phyloP scores from a whole-genome alignment of 2,113 vertebrate genomes.

The Cranoglanis bouderius region DNA sequence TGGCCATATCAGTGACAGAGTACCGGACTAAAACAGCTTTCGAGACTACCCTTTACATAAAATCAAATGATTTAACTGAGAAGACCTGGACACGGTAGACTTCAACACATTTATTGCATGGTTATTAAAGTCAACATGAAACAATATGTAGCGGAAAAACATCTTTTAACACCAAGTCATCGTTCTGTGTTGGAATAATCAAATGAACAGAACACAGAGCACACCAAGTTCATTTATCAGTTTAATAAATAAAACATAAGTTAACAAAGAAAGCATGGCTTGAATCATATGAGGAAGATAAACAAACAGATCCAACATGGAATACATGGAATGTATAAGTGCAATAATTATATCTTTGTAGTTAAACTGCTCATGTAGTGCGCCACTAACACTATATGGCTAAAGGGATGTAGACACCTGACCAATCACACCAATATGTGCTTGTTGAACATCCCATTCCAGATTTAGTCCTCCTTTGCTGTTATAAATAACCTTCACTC shows the following conservation, averaged over 20 bases:
- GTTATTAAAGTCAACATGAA: slow-evolving; percentile 52
- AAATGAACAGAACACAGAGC: slow-evolving; percentile 49
- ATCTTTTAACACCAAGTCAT: slow-evolving; percentile 59
- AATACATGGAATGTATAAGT: slow-evolving; percentile 19
- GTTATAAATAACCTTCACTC: background rate
- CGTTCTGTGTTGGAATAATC: slow-evolving; percentile 58
- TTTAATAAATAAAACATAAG: slow-evolving; percentile 58
- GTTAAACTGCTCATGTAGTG: background rate
- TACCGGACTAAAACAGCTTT: background rate
- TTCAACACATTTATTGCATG: slow-evolving; percentile 67
- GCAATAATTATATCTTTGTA: background rate
- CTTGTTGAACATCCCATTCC: background rate
- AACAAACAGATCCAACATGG: background rate
- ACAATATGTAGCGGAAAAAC: slow-evolving; percentile 38
- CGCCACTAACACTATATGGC: background rate
- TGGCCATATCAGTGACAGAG: background rate
- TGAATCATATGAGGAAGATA: background rate
- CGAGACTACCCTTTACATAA: background rate
- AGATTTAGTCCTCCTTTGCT: background rate
- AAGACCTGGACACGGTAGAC: background rate
- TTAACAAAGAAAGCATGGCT: background rate
- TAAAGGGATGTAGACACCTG: background rate
- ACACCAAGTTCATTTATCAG: slow-evolving; percentile 46
- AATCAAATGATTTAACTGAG: background rate
- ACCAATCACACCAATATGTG: background rate